These are phyloP conservation scores for Acleris cristana DNA, from an alignment of 2,888 invertebrate genomes.

Conservation along the genomic window DNA sequence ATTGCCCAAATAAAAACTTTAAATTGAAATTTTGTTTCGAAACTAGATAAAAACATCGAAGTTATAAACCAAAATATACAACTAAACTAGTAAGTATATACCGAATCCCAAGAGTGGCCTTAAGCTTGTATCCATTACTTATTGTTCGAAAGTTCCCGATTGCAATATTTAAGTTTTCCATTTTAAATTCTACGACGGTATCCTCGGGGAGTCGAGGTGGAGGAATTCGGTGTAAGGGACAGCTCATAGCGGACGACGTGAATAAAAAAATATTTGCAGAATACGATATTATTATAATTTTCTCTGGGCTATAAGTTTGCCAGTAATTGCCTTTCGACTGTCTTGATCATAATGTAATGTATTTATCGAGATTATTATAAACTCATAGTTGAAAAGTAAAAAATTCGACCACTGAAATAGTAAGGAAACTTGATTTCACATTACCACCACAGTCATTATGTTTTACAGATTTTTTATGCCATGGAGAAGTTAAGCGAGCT, in stretches of 20 bases:
- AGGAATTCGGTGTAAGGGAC: slow-evolving; percentile 10
- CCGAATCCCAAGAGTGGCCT: neutral
- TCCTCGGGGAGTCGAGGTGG: slow-evolving; percentile 20
- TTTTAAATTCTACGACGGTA: slow-evolving; percentile 53
- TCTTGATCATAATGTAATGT: too few species aligned
- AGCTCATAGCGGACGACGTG: slow-evolving; percentile 16
- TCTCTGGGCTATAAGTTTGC: too few species aligned
- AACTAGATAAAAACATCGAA: neutral
- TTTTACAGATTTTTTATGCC: too few species aligned
- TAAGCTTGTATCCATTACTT: slow-evolving; percentile 50
- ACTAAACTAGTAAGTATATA: neutral
- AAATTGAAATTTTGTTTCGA: neutral
- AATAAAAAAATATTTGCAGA: neutral
- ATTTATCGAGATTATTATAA: too few species aligned
- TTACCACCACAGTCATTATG: too few species aligned
- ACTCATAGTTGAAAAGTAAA: too few species aligned
- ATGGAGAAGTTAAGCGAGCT: too few species aligned
- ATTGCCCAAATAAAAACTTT: too few species aligned
- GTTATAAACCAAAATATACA: neutral
- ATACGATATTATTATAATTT: too few species aligned
- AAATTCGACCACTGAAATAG: too few species aligned
- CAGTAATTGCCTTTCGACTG: too few species aligned
- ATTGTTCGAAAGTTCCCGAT: slow-evolving; percentile 51
- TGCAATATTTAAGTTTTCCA: slow-evolving; percentile 53
- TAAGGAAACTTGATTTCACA: too few species aligned